These are phyloP conservation scores for Noctua janthe DNA, from an alignment of 2,888 invertebrate species.

Conservation along the genomic window DNA sequence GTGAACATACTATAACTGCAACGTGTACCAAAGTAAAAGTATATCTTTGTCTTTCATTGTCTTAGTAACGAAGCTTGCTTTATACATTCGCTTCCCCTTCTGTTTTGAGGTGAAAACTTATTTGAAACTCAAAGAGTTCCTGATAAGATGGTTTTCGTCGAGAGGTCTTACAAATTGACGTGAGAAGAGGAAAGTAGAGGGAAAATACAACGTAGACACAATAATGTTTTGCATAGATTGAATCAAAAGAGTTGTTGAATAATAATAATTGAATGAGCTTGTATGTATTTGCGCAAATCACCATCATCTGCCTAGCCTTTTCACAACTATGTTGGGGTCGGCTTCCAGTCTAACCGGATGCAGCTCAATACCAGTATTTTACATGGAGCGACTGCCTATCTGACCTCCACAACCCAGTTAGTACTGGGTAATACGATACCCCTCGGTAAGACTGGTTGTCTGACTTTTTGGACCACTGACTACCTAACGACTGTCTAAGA, in stretches of 20 bases:
- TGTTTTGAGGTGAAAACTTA: conserved; percentile 24
- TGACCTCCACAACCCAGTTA: no score
- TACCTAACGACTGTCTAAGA: no score
- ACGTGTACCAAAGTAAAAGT: neutral
- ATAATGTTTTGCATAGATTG: conserved; percentile 32
- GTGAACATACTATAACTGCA: neutral
- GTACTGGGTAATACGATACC: no score
- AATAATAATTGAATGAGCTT: conserved; percentile 21
- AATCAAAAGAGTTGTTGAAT: conserved; percentile 24
- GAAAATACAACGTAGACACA: conserved; percentile 29
- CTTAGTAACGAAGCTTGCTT: conserved; percentile 4
- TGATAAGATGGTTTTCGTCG: conserved; percentile 17
- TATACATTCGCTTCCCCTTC: neutral
- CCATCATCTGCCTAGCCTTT: no score
- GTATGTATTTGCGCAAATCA: conserved; percentile 6
- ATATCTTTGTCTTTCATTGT: conserved; percentile 7
- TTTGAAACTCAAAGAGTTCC: conserved; percentile 29
- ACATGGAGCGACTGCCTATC: no score
- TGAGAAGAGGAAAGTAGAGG: conserved; percentile 12
- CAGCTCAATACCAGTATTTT: no score
- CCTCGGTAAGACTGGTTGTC: no score
- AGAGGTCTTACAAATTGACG: conserved; percentile 26
- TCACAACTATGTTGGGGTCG: no score
- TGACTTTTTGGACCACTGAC: no score
- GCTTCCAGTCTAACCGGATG: no score